Conservation (phyloP, 2,888 invertebrate genomes). For the Rhyacophila evoluta region DNA sequence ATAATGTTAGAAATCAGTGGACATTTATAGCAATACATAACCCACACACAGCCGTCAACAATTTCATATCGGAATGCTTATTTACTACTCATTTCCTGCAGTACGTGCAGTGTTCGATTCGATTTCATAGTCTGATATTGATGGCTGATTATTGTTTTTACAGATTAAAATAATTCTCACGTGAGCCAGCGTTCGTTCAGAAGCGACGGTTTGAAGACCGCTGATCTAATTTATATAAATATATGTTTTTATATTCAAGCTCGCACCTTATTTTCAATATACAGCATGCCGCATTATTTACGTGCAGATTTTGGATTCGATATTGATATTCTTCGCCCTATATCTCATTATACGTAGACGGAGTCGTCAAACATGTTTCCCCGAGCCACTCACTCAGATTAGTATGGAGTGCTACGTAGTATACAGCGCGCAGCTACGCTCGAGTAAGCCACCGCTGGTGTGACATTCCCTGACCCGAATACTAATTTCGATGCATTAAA, state of each 20-base stretch:
- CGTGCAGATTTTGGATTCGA: background rate
- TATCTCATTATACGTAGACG: background rate
- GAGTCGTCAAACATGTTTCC: background rate
- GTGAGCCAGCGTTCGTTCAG: too few relatives aligned
- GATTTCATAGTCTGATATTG: too few relatives aligned
- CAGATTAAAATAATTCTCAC: too few relatives aligned
- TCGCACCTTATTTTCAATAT: background rate
- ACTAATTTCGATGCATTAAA: constrained; percentile 13
- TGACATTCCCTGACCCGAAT: constrained; percentile 1
- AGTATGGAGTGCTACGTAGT: background rate
- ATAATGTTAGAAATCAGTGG: too few relatives aligned
- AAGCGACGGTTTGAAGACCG: too few relatives aligned
- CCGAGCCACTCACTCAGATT: background rate
- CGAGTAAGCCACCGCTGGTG: background rate
- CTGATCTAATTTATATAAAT: too few relatives aligned
- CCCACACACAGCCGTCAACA: too few relatives aligned
- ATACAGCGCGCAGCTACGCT: background rate
- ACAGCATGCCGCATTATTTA: background rate
- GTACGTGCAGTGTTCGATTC: too few relatives aligned
- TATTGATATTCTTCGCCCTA: background rate
- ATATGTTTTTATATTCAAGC: background rate
- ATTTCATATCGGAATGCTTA: too few relatives aligned
- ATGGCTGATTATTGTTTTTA: too few relatives aligned
- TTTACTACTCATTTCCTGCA: too few relatives aligned
- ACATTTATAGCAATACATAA: too few relatives aligned